Conservation (phyloP, 2,113 vertebrate species). For the Zosterops pallidus region DNA sequence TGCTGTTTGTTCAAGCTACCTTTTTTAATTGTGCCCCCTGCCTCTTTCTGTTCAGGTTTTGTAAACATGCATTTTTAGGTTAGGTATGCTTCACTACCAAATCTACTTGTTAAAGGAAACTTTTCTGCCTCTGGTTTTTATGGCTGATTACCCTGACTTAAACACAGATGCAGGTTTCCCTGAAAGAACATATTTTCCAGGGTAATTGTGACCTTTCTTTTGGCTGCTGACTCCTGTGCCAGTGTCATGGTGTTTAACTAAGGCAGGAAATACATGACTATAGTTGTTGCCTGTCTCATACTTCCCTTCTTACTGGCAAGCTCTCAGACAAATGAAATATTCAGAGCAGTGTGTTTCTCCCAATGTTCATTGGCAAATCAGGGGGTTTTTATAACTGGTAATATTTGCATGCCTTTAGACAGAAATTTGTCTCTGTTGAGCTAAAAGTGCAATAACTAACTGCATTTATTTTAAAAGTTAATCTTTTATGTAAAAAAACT, state of each 20-base stretch:
- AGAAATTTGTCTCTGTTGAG: background rate
- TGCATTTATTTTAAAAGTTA: background rate
- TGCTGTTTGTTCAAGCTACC: background rate
- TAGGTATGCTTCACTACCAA: background rate
- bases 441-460: background rate
- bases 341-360: background rate
- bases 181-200: background rate
- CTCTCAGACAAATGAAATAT: background rate
- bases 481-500: background rate
- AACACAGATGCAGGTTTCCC: background rate
- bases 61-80: background rate
- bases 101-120: background rate
- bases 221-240: background rate
- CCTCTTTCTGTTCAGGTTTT: background rate
- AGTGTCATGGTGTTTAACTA: background rate
- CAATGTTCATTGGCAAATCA: background rate
- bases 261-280: rapidly evolving
- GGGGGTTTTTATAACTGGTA: background rate
- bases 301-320: background rate
- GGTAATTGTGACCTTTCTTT: background rate
- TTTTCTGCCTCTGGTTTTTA: background rate
- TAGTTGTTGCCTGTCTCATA: background rate
- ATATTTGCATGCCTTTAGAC: background rate
- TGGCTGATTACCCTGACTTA: background rate
- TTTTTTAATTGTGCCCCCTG: rapidly evolving